Base-by-base conservation (phyloP, 2,888 invertebrate species). In the Diarsia dahlii region DNA sequence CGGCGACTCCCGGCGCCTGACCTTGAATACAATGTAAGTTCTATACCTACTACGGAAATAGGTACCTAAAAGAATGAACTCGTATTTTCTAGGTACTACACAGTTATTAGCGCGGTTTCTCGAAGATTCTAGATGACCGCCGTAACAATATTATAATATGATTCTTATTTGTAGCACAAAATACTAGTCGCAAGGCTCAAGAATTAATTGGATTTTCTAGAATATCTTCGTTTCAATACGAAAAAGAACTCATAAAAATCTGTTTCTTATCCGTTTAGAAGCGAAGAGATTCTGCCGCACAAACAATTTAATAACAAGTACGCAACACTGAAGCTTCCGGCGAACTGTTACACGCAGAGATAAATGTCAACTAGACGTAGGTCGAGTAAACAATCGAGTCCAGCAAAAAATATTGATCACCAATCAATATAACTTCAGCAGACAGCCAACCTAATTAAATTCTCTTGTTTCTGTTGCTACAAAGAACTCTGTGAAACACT, bases 391-490 rank as follows among this genome's bases (percentile, higher is more conserved):
- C 18, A 48, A 71, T 48, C 9, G 5, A 72, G 8, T 34, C 4
- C 8, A 58, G 15, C 39, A 28, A 15, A 20, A 48, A 50, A 58
- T 73, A 15, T 71, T 58, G 56, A 20, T 58, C 39, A 50, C 48
- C 15, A 45, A 60, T 50, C 15, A 45, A 45, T 28, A 15, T 23
- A 18, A 15, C 20, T 5, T 12, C 28, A 3, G 13, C 28, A 15
- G 20, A 34, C 66, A 66, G 15, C 20, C 5, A 39, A 76, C 18
- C 58, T 45, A 60, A 50, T 66, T 66, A 46, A 34, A 54, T 68
- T 77, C 8, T 8, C 3, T 75, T 56, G 39, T 75, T 52, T 23
- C 34, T 52, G 15, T 28, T 39, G 3, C 23, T 12, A 50, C 39
- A 60, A 72, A 71, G 23, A 15, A 48, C 34, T 60, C 23, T 9